These are phyloP conservation scores for Orthosia cruda DNA, from an alignment of 2,888 invertebrate genomes.

Conservation along the genomic window DNA sequence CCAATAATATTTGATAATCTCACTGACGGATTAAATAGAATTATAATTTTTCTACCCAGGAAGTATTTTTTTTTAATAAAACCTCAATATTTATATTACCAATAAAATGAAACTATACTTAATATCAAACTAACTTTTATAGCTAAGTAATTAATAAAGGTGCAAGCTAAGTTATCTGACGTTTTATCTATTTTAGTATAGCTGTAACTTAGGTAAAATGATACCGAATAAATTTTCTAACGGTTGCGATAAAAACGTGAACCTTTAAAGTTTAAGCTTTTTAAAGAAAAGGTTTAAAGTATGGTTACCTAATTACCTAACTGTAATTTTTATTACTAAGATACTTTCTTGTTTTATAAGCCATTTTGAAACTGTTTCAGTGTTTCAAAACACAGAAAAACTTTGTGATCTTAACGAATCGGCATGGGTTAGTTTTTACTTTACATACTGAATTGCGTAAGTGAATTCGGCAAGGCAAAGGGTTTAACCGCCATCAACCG, in stretches of 20 bases:
- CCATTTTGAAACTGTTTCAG: too few relatives aligned
- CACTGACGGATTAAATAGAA: too few relatives aligned
- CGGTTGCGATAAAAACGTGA: slow-evolving; percentile 31
- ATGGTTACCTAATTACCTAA: background rate
- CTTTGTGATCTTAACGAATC: too few relatives aligned
- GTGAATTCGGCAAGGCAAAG: too few relatives aligned
- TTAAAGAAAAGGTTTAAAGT: slow-evolving; percentile 8
- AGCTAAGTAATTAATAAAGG: slow-evolving; percentile 51
- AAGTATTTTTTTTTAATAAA: too few relatives aligned
- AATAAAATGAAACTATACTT: slow-evolving; percentile 20
- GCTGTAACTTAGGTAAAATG: slow-evolving; percentile 51
- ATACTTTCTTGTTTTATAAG: background rate
- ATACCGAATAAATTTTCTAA: slow-evolving; percentile 46
- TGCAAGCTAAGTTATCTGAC: slow-evolving; percentile 40
- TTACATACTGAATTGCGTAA: too few relatives aligned
- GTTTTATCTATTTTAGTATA: slow-evolving; percentile 44
- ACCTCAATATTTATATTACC: background rate
- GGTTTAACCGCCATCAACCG: too few relatives aligned
- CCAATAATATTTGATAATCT: too few relatives aligned
- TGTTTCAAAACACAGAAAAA: too few relatives aligned
- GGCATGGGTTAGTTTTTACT: too few relatives aligned
- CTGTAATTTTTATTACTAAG: background rate
- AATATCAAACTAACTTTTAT: slow-evolving; percentile 32
- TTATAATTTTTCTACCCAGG: too few relatives aligned
- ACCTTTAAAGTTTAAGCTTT: slow-evolving; percentile 28